Evolutionary conservation across 64 coral and sea anemone genomes (phyloP).

Genomic region (Montipora cactus): DNA sequence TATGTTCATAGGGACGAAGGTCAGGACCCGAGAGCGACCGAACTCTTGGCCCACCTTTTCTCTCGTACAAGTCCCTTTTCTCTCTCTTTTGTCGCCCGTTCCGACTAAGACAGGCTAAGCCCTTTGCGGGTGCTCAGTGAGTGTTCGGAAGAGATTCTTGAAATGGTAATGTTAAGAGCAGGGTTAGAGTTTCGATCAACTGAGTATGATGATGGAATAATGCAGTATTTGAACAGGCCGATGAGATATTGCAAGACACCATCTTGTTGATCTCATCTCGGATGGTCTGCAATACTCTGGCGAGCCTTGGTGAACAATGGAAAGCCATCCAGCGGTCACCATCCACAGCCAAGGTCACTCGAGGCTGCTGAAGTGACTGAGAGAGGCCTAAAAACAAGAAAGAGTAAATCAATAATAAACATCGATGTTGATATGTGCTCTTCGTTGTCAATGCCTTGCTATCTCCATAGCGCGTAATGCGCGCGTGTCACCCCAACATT

Average conservation of each 20-base stretch:
- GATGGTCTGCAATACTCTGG: slow-evolving; percentile 70
- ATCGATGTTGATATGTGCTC: no score
- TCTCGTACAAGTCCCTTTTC: no score
- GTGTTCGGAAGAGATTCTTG: not conserved
- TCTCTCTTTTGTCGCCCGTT: no score
- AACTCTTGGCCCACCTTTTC: no score
- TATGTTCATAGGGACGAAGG: no score
- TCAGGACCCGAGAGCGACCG: no score
- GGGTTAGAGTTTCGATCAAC: slow-evolving; percentile 36
- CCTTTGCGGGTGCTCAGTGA: not conserved
- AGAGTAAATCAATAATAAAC: not conserved
- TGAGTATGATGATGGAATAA: slow-evolving; percentile 44
- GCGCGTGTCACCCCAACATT: no score
- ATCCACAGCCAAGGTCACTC: slow-evolving; percentile 66
- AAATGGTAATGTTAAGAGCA: slow-evolving; percentile 28
- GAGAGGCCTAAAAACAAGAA: not conserved
- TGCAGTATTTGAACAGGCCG: not conserved
- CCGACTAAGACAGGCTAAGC: no score
- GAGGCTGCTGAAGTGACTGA: slow-evolving; percentile 10
- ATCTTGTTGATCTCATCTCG: slow-evolving; percentile 73
- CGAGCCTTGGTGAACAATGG: slow-evolving; percentile 78
- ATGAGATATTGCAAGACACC: slow-evolving; percentile 56
- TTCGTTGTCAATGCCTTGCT: no score
- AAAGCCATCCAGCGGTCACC: slow-evolving; percentile 95
- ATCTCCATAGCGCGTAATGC: no score